Evolutionary conservation across 2,797 vertebrate genomes (phyloP), one percentile per base, ranked within the genome.

Genomic region (Ibycter americanus): DNA sequence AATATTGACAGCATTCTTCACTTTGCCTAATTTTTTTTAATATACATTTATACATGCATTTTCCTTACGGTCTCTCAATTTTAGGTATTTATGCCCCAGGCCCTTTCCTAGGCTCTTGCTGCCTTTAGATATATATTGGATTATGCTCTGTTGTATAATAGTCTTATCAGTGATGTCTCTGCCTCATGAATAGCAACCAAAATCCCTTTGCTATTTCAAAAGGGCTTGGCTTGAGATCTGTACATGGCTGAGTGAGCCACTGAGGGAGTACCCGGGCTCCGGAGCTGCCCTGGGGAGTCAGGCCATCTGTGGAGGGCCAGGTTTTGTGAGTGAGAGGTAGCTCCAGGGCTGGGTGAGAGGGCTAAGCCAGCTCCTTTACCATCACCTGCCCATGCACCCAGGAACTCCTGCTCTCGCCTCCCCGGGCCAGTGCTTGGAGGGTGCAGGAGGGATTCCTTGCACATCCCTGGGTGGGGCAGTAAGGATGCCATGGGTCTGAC

Each of bases 21-120:
- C 12, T 40, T 83, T 67, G 62, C 20, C 40, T 85, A 3, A 31
- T 14, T 47, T 44, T 54, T n/a, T 58, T 65, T n/a, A 16, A 23
- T 23, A 38, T 4, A 29, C 18, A 23, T 71, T 65, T 5, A 5
- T 29, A 34, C 0, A n/a, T 1, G 0, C 6, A 11, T 61, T 87
- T 80, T 70, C 47, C 42, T 23, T 65, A 55, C 19, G 47, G n/a
- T 3, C 22, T 56, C 32, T 88, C 46, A 15, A 14, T 55, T 96
- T 80, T 40, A 63, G 27, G 6, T 42, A 42, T 65, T 83, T 76
- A 12, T 36, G 21, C 19, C 40, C 14, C 36, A 66, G 42, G n/a
- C 12, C 83, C 47, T 85, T 83, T 89, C 31, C 31, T 26, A 67
- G n/a, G 12, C 19, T 52, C 17, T 15, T 77, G 19, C 15, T 89